Evolutionary conservation across 2,888 invertebrate genomes (phyloP).

Genomic region (Sussaba pulchella): DNA sequence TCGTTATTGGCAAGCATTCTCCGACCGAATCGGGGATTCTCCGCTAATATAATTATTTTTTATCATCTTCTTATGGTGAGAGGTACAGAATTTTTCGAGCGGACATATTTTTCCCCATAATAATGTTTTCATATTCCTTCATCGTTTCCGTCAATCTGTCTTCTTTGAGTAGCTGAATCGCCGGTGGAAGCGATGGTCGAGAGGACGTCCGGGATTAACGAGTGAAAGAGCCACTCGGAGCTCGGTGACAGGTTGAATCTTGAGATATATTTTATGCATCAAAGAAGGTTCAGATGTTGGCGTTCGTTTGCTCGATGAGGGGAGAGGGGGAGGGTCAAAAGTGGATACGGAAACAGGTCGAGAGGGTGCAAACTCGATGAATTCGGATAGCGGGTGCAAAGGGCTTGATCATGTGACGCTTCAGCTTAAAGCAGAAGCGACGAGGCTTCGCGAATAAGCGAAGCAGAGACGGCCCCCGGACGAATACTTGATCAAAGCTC

Average conservation of each 20-base stretch:
- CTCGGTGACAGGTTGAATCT: slow-evolving; percentile 27
- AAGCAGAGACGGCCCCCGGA: slow-evolving; percentile 33
- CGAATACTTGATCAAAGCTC: slow-evolving; percentile 67
- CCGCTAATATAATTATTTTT: background rate
- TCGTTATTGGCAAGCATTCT: background rate
- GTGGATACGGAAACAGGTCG: slow-evolving; percentile 54
- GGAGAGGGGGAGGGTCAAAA: slow-evolving; percentile 17
- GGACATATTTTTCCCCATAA: no score
- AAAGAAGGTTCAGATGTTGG: slow-evolving; percentile 19
- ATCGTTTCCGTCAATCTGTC: background rate
- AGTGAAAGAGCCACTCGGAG: slow-evolving; percentile 10
- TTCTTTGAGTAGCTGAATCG: background rate
- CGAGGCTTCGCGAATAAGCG: slow-evolving; percentile 53
- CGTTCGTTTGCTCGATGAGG: slow-evolving; percentile 11
- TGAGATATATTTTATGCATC: slow-evolving; percentile 32
- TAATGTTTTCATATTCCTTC: no score
- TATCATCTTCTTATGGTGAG: background rate
- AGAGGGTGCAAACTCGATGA: slow-evolving; percentile 53
- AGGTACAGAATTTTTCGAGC: background rate
- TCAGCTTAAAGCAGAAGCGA: slow-evolving; percentile 46
- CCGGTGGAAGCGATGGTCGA: slow-evolving; percentile 8
- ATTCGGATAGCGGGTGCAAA: slow-evolving; percentile 24
- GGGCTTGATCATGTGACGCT: slow-evolving; percentile 56
- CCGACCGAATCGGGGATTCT: background rate
- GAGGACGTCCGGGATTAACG: slow-evolving; percentile 1